Conservation (phyloP, 2,113 vertebrate species). For the Dipodomys merriami region DNA sequence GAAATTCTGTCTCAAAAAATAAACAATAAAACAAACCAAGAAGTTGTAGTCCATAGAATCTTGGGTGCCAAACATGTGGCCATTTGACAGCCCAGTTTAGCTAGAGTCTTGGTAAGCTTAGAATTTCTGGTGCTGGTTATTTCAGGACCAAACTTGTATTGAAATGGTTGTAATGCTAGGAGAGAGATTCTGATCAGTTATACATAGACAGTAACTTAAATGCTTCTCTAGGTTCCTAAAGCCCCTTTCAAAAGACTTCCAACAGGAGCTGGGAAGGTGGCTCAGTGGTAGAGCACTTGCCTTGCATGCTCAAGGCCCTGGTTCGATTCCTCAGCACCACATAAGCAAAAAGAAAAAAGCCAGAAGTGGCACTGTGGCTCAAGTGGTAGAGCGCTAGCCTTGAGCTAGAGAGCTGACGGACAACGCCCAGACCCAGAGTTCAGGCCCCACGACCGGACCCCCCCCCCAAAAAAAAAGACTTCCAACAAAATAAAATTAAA, state of each 20-base stretch:
- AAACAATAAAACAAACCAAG: neutral
- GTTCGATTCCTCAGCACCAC: too few species aligned
- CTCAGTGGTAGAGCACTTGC: too few species aligned
- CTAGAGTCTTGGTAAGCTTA: neutral
- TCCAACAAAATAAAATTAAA: constrained; percentile 14
- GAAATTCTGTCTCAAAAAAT: neutral
- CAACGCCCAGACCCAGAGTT: too few species aligned
- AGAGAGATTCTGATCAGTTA: constrained; percentile 25
- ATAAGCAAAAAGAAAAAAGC: too few species aligned
- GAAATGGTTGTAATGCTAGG: constrained; percentile 17
- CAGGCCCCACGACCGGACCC: too few species aligned
- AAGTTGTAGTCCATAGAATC: neutral
- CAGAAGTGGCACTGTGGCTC: too few species aligned
- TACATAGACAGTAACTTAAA: neutral
- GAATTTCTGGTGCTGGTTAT: constrained; percentile 20
- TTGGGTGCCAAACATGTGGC: neutral
- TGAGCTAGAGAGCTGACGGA: too few species aligned
- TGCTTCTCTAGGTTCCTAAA: constrained; percentile 8
- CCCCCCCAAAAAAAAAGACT: too few species aligned
- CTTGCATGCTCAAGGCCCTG: too few species aligned
- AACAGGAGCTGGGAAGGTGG: too few species aligned
- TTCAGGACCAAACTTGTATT: constrained; percentile 24
- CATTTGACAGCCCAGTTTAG: neutral
- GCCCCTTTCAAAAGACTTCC: constrained; percentile 39
- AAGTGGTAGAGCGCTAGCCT: too few species aligned